Percentiles rank a stretch among this genome's conserved stretches.
phyloP scores from a whole-genome alignment of 2,113 vertebrate species.

The Crotalus tigris region DNA sequence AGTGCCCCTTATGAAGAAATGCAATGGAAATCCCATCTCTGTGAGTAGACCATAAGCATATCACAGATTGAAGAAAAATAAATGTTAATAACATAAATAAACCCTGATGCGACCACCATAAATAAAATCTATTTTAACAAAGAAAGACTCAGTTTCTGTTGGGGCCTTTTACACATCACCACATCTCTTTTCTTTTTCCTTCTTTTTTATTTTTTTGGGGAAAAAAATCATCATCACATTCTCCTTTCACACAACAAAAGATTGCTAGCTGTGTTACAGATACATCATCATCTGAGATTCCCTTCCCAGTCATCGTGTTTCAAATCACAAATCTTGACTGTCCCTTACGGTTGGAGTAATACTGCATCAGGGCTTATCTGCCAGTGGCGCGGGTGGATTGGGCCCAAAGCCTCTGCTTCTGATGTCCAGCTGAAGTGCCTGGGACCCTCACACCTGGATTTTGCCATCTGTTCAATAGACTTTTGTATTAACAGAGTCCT shows the following conservation, averaged over 20 bases:
- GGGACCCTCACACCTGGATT: constrained; percentile 13
- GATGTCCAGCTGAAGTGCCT: background rate
- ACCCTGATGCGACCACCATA: background rate
- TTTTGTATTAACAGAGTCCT: background rate
- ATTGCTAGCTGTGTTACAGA: constrained; percentile 61
- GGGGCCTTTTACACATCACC: constrained; percentile 54
- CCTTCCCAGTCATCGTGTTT: constrained; percentile 49
- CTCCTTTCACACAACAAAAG: constrained; percentile 65
- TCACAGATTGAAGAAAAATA: background rate
- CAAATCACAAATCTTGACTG: constrained; percentile 17
- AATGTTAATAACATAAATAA: background rate
- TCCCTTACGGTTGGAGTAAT: background rate
- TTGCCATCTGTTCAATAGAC: background rate
- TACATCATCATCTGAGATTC: constrained; percentile 57
- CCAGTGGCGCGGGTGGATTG: background rate
- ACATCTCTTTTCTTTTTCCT: constrained; percentile 9
- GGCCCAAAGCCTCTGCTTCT: background rate
- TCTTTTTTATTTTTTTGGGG: constrained; percentile 45
- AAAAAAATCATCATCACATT: constrained; percentile 65
- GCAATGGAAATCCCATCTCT: background rate
- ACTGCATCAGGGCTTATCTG: background rate
- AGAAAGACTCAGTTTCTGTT: constrained; percentile 35
- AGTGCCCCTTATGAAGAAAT: background rate
- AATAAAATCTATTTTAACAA: background rate
- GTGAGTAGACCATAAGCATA: background rate